phyloP scores from a whole-genome alignment of 2,797 vertebrate genomes.

The Falco naumanni region DNA sequence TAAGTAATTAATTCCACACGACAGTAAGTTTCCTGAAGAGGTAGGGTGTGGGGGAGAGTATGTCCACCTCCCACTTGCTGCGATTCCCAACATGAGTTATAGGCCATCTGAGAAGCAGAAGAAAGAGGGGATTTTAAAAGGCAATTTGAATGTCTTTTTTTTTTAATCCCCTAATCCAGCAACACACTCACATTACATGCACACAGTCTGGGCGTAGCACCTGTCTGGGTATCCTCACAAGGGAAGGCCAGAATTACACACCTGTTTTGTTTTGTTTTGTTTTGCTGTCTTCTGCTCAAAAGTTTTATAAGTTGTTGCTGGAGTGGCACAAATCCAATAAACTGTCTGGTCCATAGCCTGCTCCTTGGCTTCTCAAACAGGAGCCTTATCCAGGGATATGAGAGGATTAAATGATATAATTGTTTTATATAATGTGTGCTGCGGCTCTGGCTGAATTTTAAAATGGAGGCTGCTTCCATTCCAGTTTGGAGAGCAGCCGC shows the following conservation, averaged over 20 bases:
- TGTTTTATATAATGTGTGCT: neutral
- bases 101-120: neutral
- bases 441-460: neutral
- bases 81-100: neutral
- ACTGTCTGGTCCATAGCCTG: neutral
- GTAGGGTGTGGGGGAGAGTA: neutral
- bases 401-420: neutral
- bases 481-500: accelerated
- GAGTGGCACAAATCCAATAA: neutral
- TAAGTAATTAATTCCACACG: slow-evolving; percentile 21
- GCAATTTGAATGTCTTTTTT: neutral
- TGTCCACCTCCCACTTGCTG: neutral
- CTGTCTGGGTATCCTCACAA: neutral
- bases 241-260: neutral
- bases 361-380: neutral
- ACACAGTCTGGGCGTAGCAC: neutral
- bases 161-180: neutral
- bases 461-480: neutral
- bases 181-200: neutral
- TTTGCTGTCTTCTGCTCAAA: neutral
- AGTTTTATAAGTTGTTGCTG: neutral
- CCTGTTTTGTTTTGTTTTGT: neutral
- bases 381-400: neutral
- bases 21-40: slow-evolving; percentile 24
- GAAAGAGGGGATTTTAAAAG: neutral